These are phyloP conservation scores for Ataeniobius toweri DNA, from an alignment of 2,797 vertebrate species.

Conservation along the genomic window DNA sequence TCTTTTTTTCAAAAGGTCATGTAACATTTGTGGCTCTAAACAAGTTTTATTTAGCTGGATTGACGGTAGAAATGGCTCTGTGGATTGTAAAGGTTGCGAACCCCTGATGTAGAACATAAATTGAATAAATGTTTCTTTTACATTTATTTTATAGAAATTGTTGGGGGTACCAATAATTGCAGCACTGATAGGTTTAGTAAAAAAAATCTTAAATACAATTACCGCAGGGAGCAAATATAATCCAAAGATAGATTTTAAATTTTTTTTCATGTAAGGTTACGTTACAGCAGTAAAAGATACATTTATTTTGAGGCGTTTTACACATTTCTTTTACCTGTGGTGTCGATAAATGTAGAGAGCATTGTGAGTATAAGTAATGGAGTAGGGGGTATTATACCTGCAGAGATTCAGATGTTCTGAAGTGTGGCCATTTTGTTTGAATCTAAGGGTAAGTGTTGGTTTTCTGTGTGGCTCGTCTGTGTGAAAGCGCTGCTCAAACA, in stretches of 20 bases:
- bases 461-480: constrained; percentile 64
- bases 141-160: not conserved
- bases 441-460: constrained; percentile 46
- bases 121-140: not conserved
- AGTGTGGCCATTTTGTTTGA: constrained; percentile 24
- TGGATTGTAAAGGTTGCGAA: too few species aligned
- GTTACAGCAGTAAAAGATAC: not conserved
- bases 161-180: not conserved
- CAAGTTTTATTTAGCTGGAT: too few species aligned
- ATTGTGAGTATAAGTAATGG: constrained; percentile 26
- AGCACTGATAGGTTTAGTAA: not conserved
- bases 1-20: too few species aligned
- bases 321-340: not conserved
- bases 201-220: not conserved
- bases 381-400: constrained; percentile 24
- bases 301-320: not conserved
- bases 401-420: constrained; percentile 31
- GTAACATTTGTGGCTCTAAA: too few species aligned
- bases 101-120: too few species aligned
- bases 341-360: not conserved
- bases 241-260: not conserved
- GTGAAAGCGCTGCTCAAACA: constrained; percentile 74
- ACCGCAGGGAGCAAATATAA: not conserved
- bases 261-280: not conserved
- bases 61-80: too few species aligned